Conservation (phyloP, 2,797 vertebrate genomes). For the Arctocebus calabarensis region DNA sequence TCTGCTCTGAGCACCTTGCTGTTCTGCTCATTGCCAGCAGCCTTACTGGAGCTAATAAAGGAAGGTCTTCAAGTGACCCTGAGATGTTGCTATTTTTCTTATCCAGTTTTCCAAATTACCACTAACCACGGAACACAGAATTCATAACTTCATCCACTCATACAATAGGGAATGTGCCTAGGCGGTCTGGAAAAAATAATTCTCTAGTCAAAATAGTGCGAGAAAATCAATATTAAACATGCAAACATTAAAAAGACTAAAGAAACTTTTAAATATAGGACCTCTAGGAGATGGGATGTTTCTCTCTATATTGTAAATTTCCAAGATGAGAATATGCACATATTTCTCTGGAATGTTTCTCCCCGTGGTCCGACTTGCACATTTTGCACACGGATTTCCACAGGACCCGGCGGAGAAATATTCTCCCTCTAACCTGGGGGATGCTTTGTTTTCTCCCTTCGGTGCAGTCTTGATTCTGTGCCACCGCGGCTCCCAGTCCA, state of each 20-base stretch:
- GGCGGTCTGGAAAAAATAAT: neutral
- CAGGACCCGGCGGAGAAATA: neutral
- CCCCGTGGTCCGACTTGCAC: neutral
- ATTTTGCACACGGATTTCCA: neutral
- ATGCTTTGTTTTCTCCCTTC: neutral
- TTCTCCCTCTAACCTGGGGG: neutral
- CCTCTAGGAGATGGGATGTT: neutral
- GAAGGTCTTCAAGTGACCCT: neutral
- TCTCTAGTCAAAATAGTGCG: neutral
- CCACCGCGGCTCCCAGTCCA: neutral
- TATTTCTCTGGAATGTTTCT: neutral
- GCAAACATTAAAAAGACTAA: neutral
- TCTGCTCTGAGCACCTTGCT: neutral
- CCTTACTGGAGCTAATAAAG: neutral
- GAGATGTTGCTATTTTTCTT: neutral
- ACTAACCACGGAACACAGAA: neutral
- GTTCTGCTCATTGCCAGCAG: neutral
- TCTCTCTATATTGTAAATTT: neutral
- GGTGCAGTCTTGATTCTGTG: neutral
- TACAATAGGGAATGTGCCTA: neutral
- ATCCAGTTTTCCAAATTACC: constrained; percentile 5
- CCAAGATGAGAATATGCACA: neutral
- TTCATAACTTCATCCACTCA: neutral
- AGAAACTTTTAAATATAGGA: neutral
- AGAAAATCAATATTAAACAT: constrained; percentile 13